These are phyloP conservation scores for Agrotis ipsilon DNA, from an alignment of 2,888 invertebrate genomes.

Conservation along the genomic window DNA sequence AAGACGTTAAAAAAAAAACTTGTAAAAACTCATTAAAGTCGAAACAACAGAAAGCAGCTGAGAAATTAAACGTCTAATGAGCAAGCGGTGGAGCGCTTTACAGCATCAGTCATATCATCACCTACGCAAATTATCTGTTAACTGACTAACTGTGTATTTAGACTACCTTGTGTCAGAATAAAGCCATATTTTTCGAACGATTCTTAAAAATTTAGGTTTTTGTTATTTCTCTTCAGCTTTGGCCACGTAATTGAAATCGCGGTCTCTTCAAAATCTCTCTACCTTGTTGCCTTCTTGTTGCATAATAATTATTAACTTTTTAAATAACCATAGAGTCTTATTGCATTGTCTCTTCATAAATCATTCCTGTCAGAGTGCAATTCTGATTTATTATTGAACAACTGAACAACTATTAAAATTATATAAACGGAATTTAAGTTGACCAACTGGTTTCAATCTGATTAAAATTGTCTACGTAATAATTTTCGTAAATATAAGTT, in stretches of 20 bases:
- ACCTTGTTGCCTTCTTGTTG: too few relatives aligned
- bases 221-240: too few relatives aligned
- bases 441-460: conserved; percentile 32
- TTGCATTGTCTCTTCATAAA: conserved; percentile 10
- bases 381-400: conserved; percentile 29
- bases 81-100: conserved; percentile 16
- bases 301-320: not conserved
- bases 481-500: conserved; percentile 42
- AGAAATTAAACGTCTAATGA: conserved; percentile 29
- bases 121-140: conserved; percentile 21
- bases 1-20: conserved; percentile 67
- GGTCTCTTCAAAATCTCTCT: too few relatives aligned
- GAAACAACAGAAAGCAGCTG: conserved; percentile 57
- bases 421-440: conserved; percentile 26
- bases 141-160: conserved; percentile 24
- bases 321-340: not conserved
- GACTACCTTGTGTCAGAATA: conserved; percentile 10
- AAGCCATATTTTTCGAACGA: not conserved
- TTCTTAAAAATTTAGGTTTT: conserved; percentile 1
- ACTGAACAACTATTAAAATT: conserved; percentile 3
- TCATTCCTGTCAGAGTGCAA: conserved; percentile 18
- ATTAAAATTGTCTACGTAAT: conserved; percentile 24
- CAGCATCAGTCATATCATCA: conserved; percentile 15
- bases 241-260: too few relatives aligned
- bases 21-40: conserved; percentile 56